Conservation (phyloP, 2,113 vertebrate species). For the Periophthalmodon schlosseri region DNA sequence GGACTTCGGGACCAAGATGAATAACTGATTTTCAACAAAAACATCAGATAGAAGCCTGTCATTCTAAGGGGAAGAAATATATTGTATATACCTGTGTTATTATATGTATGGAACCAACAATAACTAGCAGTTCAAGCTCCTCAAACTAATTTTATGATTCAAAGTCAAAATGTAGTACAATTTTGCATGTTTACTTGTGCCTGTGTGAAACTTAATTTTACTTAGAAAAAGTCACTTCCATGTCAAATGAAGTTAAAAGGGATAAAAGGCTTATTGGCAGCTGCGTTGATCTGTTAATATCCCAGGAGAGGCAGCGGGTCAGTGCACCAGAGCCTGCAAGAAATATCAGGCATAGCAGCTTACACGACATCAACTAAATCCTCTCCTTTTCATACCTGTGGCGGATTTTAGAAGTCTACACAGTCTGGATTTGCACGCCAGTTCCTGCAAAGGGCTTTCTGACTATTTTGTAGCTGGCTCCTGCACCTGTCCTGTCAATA, state of each 20-base stretch:
- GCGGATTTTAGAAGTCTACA: conserved; percentile 24
- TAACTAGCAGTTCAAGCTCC: too few species aligned
- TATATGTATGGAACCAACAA: too few species aligned
- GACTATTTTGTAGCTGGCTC: conserved; percentile 18
- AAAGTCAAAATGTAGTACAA: conserved; percentile 15
- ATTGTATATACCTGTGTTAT: too few species aligned
- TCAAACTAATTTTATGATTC: neutral
- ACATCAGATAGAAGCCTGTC: too few species aligned
- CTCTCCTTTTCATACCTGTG: conserved; percentile 47
- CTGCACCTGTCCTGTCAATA: conserved; percentile 58
- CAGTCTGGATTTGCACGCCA: conserved; percentile 26
- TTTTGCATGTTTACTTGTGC: conserved; percentile 24
- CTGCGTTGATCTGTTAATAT: conserved; percentile 32
- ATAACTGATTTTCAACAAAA: too few species aligned
- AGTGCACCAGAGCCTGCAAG: conserved; percentile 25
- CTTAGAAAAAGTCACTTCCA: neutral
- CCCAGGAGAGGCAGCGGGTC: conserved; percentile 31
- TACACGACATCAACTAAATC: conserved; percentile 36
- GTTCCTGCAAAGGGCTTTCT: conserved; percentile 14
- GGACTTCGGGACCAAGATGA: too few species aligned
- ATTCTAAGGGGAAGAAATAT: too few species aligned
- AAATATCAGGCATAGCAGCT: conserved; percentile 51
- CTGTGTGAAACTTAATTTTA: conserved; percentile 17
- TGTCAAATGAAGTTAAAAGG: conserved; percentile 10
- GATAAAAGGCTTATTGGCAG: conserved; percentile 34